Percentiles rank a stretch among this genome's conserved stretches.
Evolutionary conservation across 2,888 invertebrate species (phyloP).

Genomic region (Zygogramma bicolorata): DNA sequence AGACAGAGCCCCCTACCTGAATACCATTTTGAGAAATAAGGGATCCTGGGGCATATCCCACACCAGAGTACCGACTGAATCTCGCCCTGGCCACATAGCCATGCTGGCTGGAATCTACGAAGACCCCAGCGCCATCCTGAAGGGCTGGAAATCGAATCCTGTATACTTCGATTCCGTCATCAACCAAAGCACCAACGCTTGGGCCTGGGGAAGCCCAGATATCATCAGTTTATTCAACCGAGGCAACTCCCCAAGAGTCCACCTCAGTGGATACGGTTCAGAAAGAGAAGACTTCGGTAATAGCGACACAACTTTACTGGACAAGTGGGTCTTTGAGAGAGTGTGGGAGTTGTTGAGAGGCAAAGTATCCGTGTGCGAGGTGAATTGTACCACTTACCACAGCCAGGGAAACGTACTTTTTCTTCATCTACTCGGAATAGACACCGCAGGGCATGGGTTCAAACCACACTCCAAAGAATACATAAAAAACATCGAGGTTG

Average conservation of each 20-base stretch:
- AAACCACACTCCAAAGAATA: slow-evolving; percentile 87
- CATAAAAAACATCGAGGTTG: slow-evolving; percentile 79
- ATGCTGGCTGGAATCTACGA: slow-evolving; percentile 96
- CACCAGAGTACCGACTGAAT: slow-evolving; percentile 96
- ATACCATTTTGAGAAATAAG: slow-evolving; percentile 65
- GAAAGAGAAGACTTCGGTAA: slow-evolving; percentile 83
- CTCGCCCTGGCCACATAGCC: slow-evolving; percentile 97
- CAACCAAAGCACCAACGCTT: slow-evolving; percentile 86
- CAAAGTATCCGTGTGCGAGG: slow-evolving; percentile 47
- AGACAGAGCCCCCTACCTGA: slow-evolving; percentile 49
- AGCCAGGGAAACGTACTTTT: slow-evolving; percentile 80
- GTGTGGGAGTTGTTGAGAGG: slow-evolving; percentile 74
- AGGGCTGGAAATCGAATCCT: slow-evolving; percentile 97
- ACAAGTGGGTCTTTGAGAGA: slow-evolving; percentile 92
- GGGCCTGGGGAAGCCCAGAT: slow-evolving; percentile 97
- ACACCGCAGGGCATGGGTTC: slow-evolving; percentile 98
- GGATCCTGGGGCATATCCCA: slow-evolving; percentile 88
- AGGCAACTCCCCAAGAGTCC: slow-evolving; percentile 70
- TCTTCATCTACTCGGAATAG: slow-evolving; percentile 93
- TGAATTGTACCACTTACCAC: slow-evolving; percentile 65
- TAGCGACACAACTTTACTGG: slow-evolving; percentile 72
- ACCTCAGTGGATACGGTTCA: slow-evolving; percentile 71
- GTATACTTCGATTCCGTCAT: slow-evolving; percentile 97
- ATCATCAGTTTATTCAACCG: slow-evolving; percentile 92
- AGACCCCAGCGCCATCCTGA: slow-evolving; percentile 96